A percentile compares a stretch with the other conserved stretches of the same genome.
Evolutionary conservation across 1,140 invertebrate genomes (phyloP).

Genomic region (Pinna nobilis): DNA sequence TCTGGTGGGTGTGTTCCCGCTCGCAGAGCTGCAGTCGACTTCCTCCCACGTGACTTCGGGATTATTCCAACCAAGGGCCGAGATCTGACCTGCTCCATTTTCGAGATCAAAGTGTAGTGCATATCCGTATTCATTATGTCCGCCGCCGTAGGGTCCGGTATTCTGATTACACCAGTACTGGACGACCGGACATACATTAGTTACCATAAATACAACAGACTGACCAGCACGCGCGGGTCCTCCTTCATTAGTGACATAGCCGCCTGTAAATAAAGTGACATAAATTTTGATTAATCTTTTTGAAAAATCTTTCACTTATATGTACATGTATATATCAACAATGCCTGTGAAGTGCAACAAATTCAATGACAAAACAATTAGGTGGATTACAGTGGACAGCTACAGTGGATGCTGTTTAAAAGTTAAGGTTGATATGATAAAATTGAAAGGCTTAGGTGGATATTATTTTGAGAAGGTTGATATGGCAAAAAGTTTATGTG

Average conservation of each 20-base stretch:
- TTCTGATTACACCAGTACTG: slow-evolving; percentile 55
- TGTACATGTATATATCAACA: too few species aligned
- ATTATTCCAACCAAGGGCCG: slow-evolving; percentile 54
- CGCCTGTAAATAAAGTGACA: slow-evolving; percentile 45
- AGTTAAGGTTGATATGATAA: too few species aligned
- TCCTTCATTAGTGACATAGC: slow-evolving; percentile 48
- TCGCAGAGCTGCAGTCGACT: slow-evolving; percentile 45
- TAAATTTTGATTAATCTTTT: too few species aligned
- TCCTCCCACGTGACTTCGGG: slow-evolving; percentile 60
- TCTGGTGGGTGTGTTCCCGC: slow-evolving; percentile 27
- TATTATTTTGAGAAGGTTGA: too few species aligned
- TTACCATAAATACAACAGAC: slow-evolving; percentile 54
- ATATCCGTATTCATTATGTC: slow-evolving; percentile 53
- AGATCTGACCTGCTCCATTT: slow-evolving; percentile 45
- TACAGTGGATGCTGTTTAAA: too few species aligned
- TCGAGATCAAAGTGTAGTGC: slow-evolving; percentile 60
- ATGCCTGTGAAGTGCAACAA: too few species aligned
- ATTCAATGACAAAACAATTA: too few species aligned
- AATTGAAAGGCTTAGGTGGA: too few species aligned
- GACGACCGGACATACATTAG: slow-evolving; percentile 54
- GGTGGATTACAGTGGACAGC: too few species aligned
- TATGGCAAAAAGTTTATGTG: too few species aligned
- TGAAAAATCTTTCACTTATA: too few species aligned
- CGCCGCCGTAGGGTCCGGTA: slow-evolving; percentile 31
- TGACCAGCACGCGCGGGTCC: slow-evolving; percentile 23